Evolutionary conservation across 2,888 invertebrate species (phyloP).

Genomic region (Cactoblastis cactorum): DNA sequence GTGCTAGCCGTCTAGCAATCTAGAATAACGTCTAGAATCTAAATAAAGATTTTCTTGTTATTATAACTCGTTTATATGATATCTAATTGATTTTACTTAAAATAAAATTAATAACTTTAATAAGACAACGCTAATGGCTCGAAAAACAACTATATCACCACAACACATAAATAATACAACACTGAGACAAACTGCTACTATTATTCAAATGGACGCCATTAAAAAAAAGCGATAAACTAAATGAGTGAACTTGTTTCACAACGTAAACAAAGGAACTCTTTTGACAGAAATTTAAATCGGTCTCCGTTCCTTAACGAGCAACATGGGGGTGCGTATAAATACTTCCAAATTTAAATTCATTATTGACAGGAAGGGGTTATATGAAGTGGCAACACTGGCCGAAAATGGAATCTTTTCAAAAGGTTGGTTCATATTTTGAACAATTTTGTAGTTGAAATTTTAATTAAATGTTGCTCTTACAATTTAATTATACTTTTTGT

Average conservation of each 20-base stretch:
- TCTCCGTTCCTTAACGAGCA: slow-evolving; percentile 17
- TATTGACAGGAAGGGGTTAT: slow-evolving; percentile 14
- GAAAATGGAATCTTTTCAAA: background rate
- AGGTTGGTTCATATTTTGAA: background rate
- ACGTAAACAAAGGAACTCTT: slow-evolving; percentile 2
- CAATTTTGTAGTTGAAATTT: background rate
- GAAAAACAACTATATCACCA: slow-evolving; percentile 2
- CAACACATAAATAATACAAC: slow-evolving; percentile 3
- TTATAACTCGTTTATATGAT: background rate
- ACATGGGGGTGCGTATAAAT: slow-evolving; percentile 15
- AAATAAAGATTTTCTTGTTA: too few species aligned
- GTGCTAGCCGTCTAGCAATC: too few species aligned
- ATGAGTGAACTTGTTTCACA: slow-evolving; percentile 8
- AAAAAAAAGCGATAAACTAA: slow-evolving; percentile 1
- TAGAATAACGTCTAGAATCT: too few species aligned
- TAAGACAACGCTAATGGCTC: background rate
- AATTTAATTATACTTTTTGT: too few species aligned
- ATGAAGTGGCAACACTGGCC: background rate
- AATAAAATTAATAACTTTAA: background rate
- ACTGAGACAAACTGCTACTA: slow-evolving; percentile 4
- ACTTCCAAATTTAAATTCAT: slow-evolving; percentile 11
- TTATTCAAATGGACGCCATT: slow-evolving; percentile 7
- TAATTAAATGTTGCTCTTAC: too few species aligned
- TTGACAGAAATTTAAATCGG: slow-evolving; percentile 11
- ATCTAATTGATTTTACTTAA: background rate